Evolutionary conservation across 2,888 invertebrate species (phyloP).

Genomic region (Papilio demoleus): DNA sequence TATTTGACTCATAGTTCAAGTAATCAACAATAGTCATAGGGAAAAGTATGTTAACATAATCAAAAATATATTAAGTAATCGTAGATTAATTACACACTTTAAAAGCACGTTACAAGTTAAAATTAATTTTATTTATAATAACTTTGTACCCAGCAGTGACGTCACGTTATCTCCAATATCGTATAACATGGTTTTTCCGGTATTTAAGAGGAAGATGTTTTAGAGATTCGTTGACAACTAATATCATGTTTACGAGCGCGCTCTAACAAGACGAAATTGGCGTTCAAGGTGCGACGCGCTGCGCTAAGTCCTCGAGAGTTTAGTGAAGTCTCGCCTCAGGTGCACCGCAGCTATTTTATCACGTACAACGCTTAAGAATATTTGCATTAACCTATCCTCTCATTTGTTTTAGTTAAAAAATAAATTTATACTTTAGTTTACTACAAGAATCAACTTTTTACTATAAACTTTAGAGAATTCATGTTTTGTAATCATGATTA

Average conservation of each 20-base stretch:
- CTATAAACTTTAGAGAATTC: too few relatives aligned
- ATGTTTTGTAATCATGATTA: too few relatives aligned
- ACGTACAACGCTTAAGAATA: constrained; percentile 70
- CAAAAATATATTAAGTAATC: not conserved
- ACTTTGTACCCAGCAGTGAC: constrained; percentile 22
- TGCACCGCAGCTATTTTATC: constrained; percentile 72
- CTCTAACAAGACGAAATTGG: constrained; percentile 71
- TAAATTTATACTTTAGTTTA: constrained; percentile 53
- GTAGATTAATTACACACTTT: not conserved
- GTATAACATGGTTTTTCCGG: constrained; percentile 21
- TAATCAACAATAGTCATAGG: too few relatives aligned
- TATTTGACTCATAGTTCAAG: too few relatives aligned
- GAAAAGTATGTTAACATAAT: too few relatives aligned
- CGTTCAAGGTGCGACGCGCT: constrained; percentile 53
- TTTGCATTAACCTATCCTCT: constrained; percentile 67
- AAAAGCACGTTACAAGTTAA: not conserved
- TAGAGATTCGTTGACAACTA: constrained; percentile 54
- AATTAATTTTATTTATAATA: not conserved
- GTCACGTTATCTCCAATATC: not conserved
- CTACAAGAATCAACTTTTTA: not conserved
- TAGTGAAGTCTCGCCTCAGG: constrained; percentile 63
- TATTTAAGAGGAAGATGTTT: constrained; percentile 40
- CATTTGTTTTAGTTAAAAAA: constrained; percentile 63
- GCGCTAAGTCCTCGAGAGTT: constrained; percentile 59
- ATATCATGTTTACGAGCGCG: constrained; percentile 64